A percentile compares a stretch with the other conserved stretches of the same genome.
These are phyloP conservation scores for Glyphotaelius pellucidus DNA, from an alignment of 2,888 invertebrate species.

Conservation along the genomic window DNA sequence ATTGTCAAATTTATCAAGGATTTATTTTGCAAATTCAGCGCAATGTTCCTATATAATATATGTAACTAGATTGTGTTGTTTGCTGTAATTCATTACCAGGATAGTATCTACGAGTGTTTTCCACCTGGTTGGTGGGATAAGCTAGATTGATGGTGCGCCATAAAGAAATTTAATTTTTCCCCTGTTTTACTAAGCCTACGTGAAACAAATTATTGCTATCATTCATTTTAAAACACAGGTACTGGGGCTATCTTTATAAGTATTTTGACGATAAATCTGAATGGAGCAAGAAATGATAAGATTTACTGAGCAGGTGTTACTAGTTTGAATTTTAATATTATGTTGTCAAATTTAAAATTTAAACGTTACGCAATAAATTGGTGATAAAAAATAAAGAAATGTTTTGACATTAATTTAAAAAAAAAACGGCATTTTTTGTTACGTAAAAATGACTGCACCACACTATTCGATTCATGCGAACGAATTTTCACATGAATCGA, in stretches of 20 bases:
- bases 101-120: neutral
- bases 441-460: no score
- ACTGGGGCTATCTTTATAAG: neutral
- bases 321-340: no score
- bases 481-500: no score
- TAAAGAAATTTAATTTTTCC: slow-evolving; percentile 2
- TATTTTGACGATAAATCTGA: neutral
- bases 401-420: no score
- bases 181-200: neutral
- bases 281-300: neutral
- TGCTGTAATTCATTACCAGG: neutral
- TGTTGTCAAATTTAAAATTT: no score
- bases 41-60: neutral
- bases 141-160: neutral
- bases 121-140: neutral
- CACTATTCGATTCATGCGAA: no score
- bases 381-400: no score
- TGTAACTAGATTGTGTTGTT: neutral
- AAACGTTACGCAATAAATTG: no score
- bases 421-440: no score
- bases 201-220: neutral
- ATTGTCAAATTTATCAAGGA: slow-evolving; percentile 21
- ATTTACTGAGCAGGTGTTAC: neutral
- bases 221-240: neutral
- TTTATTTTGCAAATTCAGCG: slow-evolving; percentile 12